Conservation (phyloP, 1,140 invertebrate genomes). For the Drosophila kohkoa region DNA sequence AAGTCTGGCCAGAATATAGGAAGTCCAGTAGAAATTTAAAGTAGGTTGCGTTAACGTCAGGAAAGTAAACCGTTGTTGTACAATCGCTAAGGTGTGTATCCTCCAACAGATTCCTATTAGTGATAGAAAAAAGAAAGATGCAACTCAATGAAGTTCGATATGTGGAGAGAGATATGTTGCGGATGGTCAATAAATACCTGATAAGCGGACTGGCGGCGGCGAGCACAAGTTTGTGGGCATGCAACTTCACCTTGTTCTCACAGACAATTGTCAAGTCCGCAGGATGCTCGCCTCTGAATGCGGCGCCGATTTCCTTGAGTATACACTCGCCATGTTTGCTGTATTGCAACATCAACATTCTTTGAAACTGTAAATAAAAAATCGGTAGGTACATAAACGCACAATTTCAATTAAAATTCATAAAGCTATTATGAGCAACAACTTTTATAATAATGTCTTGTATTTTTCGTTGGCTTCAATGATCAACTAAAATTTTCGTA, state of each 20-base stretch:
- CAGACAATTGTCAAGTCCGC: conserved; percentile 93
- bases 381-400: neutral
- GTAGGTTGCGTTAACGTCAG: conserved; percentile 91
- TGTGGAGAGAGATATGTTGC: too few relatives aligned
- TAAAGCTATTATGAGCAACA: too few relatives aligned
- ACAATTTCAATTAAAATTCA: too few relatives aligned
- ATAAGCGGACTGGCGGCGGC: conserved; percentile 93
- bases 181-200: conserved; percentile 83
- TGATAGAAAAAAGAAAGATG: neutral
- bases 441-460: too few relatives aligned
- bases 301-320: conserved; percentile 93
- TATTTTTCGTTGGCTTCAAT: too few relatives aligned
- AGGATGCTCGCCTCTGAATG: conserved; percentile 92
- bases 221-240: conserved; percentile 92
- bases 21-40: conserved; percentile 92
- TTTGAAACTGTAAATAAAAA: conserved; percentile 86
- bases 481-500: too few relatives aligned
- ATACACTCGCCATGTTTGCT: conserved; percentile 95
- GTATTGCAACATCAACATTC: conserved; percentile 93
- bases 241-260: conserved; percentile 90
- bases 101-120: conserved; percentile 88
- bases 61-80: conserved; percentile 91
- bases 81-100: conserved; percentile 90
- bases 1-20: conserved; percentile 93
- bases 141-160: too few relatives aligned